A percentile compares a stretch with the other conserved stretches of the same genome.
These are phyloP conservation scores for Calcarius lapponicus DNA, from an alignment of 2,797 vertebrate genomes.

Conservation along the genomic window DNA sequence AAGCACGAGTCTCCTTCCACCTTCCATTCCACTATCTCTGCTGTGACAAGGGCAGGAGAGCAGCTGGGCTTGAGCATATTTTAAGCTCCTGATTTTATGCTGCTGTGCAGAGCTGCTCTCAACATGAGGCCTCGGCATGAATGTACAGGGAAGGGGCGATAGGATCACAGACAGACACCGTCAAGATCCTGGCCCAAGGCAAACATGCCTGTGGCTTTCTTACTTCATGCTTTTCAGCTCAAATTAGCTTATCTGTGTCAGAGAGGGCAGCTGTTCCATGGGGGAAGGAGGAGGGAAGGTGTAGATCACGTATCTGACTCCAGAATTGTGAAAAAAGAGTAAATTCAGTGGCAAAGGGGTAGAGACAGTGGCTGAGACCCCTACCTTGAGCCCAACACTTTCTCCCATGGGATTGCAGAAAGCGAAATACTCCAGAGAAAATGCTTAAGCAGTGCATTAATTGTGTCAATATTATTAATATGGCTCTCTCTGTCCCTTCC, in stretches of 20 bases:
- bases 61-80: neutral
- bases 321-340: neutral
- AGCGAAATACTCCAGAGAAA: neutral
- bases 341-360: neutral
- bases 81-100: neutral
- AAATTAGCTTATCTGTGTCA: neutral
- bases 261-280: neutral
- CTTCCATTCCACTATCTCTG: neutral
- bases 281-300: neutral
- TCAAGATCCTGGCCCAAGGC: neutral
- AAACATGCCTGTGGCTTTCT: neutral
- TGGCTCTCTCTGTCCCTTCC: neutral
- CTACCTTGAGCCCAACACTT: rapidly evolving
- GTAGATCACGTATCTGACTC: neutral
- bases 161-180: neutral
- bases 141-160: neutral
- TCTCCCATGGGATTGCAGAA: neutral
- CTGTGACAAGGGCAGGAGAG: neutral
- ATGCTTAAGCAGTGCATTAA: neutral
- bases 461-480: neutral
- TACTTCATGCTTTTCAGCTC: conserved; percentile 29
- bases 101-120: neutral
- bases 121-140: neutral
- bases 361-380: rapidly evolving
- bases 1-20: neutral